Percentiles rank a stretch among this genome's conserved stretches.
These are phyloP conservation scores for Penaeus indicus DNA, from an alignment of 1,140 invertebrate genomes.

Conservation along the genomic window DNA sequence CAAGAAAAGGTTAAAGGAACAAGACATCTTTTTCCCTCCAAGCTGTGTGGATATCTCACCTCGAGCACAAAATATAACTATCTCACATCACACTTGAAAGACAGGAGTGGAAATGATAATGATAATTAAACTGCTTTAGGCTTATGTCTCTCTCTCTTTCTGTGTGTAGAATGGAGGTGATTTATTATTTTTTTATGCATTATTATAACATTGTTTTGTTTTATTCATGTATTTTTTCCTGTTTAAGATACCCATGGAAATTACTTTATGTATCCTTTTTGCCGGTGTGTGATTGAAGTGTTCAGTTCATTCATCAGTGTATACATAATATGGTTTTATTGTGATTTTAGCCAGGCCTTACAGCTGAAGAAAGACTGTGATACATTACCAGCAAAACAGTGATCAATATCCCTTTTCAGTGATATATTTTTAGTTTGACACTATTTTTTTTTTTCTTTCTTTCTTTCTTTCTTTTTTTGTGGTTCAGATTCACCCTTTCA, in stretches of 20 bases:
- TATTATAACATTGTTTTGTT: no score
- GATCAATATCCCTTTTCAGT: slow-evolving; percentile 17
- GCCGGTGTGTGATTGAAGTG: slow-evolving; percentile 34
- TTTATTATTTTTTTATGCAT: no score
- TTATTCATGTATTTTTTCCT: no score
- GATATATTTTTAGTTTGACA: slow-evolving; percentile 1
- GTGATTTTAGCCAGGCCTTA: slow-evolving; percentile 60
- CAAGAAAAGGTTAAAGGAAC: no score
- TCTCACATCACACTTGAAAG: no score
- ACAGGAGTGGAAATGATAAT: no score
- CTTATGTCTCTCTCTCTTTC: no score
- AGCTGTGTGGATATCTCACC: no score
- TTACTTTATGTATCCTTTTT: slow-evolving; percentile 23
- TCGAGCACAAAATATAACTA: no score
- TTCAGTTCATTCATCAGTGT: slow-evolving; percentile 36
- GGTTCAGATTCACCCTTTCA: neutral
- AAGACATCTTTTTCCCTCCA: no score
- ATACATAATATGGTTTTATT: slow-evolving; percentile 53
- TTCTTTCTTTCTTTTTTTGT: slow-evolving; percentile 7
- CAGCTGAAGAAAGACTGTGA: slow-evolving; percentile 59
- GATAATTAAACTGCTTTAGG: no score
- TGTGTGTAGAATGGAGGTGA: no score
- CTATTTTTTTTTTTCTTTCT: slow-evolving; percentile 4
- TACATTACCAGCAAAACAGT: slow-evolving; percentile 55
- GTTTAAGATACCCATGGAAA: slow-evolving; percentile 41